Evolutionary conservation across 2,113 vertebrate species (phyloP), one percentile per base, ranked within the genome.

Genomic region (Halichoerus grypus): DNA sequence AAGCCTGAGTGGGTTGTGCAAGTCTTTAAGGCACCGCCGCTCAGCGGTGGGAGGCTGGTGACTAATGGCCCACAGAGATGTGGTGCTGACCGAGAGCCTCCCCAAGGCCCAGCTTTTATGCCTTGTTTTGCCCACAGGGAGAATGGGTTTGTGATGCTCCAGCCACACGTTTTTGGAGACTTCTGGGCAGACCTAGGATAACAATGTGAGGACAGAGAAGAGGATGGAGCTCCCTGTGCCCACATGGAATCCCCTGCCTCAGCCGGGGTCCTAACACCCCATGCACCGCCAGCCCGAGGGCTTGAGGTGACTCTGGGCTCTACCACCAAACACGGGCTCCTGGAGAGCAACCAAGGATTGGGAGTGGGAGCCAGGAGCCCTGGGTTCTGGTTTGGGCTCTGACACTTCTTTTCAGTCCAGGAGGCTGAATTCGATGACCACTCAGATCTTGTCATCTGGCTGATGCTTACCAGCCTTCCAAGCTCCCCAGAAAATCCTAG

Each of bases 301-400:
- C 82, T 4, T 2, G 33, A 19, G 33, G 61, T 7, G 24, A 11
- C 12, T 6, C 21, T 36, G 31, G 55, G 63, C 13, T 51, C 14
- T 0, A 0, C 49, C 7, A 24, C 59, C 4, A 1, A 0, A 74
- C 84, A 33, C 11, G 0, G 61, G 49, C n/a, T 57, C 74, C 57
- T 3, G 1, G 72, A 11, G 33, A 26, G 22, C n/a, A 9, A 7
- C 3, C 0, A 0, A 5, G 26, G 33, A 49, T 33, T 36, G 7
- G 42, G 16, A 4, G 31, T 36, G 51, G 61, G 28, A 51, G 31
- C 46, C 26, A 10, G n/a, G 13, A 80, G 28, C 3, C n/a, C 53
- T 36, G 26, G 74, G 5, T 24, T n/a, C 81, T 65, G 28, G 36
- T 14, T n/a, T 85, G 2, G 1, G n/a, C 22, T 46, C 42, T 61